Base-by-base conservation (phyloP, 1,140 invertebrate genomes). In the Potamilus streckersoni region DNA sequence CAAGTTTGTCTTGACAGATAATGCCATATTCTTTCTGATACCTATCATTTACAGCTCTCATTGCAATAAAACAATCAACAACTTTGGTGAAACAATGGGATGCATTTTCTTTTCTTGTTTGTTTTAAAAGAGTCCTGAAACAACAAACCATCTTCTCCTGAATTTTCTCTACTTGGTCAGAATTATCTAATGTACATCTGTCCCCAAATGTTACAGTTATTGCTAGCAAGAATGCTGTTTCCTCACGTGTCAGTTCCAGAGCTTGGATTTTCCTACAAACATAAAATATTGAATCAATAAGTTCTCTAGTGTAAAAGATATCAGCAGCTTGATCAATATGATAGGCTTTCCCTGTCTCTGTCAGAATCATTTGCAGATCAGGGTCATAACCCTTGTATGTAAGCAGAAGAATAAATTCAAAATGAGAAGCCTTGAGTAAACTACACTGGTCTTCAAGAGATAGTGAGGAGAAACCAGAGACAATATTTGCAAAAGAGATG, bases 241-340 rank as follows among this genome's bases (percentile, higher is more conserved):
- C 74, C 19, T 76, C 74, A 27, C 68, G 71, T 16, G 69, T 66
- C 19, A 76, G 56, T 58, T 67, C 16, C 20, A 76, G 69, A 20
- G 49, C 38, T 66, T 76, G 74, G 49, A 76, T 76, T 71, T 76
- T 76, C 62, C 72, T 76, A 27, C 74, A 76, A 12, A 76, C 74
- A 27, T 76, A 69, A 68, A 76, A 76, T 19, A 76, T 76, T 15
- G 74, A 65, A 58, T 71, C 68, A 49, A 76, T 76, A 65, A 76
- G 74, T 62, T 76, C 57, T n/a, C 74, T 55, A 12, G 74, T 71
- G 56, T 76, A 76, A 56, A 76, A 76, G 14, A 76, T 76, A 61
- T 76, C 74, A 71, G 74, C 74, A 61, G 74, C 74, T 55, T 76
- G 74, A 65, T 76, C 74, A 66, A 76, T 76, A 58, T 76, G 74